These are phyloP conservation scores for Argynnis bischoffii DNA, from an alignment of 2,888 invertebrate species.

Conservation along the genomic window DNA sequence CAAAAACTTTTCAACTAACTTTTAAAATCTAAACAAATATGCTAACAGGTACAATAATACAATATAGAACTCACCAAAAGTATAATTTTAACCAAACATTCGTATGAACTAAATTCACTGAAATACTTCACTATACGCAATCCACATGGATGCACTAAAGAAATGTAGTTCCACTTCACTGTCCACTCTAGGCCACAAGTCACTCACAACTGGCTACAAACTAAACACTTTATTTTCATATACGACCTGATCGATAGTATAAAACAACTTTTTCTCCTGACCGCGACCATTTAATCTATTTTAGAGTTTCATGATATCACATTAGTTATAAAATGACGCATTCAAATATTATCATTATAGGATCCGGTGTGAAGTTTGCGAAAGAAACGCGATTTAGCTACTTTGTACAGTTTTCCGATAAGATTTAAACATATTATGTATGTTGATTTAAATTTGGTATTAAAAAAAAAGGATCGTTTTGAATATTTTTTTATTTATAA, in stretches of 20 bases:
- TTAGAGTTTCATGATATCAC: slow-evolving; percentile 12
- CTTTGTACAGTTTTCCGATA: no score
- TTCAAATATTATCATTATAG: background rate
- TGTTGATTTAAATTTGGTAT: no score
- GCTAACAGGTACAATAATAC: background rate
- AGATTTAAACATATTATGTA: no score
- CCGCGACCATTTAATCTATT: slow-evolving; percentile 24
- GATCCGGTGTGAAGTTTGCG: background rate
- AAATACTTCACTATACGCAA: background rate
- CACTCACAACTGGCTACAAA: slow-evolving; percentile 74
- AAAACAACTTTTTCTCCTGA: slow-evolving; percentile 28
- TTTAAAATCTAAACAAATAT: background rate
- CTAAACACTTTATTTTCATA: slow-evolving; percentile 78
- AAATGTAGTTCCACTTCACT: slow-evolving; percentile 60
- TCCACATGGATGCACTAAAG: slow-evolving; percentile 62
- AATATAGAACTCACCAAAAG: background rate
- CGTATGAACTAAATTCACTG: slow-evolving; percentile 44
- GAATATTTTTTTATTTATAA: no score
- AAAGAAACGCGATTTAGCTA: no score
- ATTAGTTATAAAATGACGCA: slow-evolving; percentile 21
- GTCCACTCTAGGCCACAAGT: slow-evolving; percentile 64
- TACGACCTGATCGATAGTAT: slow-evolving; percentile 51
- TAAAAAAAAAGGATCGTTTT: no score
- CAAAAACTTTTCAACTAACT: no score
- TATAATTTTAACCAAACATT: background rate